Conservation (phyloP, 2,888 invertebrate genomes). For the Globia sparganii region DNA sequence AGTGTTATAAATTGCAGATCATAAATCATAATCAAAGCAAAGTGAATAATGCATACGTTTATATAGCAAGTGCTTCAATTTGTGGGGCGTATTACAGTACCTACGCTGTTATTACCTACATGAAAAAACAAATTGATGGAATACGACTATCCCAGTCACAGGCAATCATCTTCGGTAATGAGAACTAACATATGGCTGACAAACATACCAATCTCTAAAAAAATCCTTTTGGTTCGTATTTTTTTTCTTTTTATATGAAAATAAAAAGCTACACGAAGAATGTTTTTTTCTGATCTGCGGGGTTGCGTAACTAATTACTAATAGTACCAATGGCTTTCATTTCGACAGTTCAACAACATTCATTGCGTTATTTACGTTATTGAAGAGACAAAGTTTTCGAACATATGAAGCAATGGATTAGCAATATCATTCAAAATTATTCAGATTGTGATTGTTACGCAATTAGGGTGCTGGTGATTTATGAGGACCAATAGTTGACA, state of each 20-base stretch:
- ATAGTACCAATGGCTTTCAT: too few relatives aligned
- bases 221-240: not conserved
- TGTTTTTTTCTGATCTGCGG: not conserved
- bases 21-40: conserved; percentile 9
- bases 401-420: too few relatives aligned
- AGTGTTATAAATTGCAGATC: conserved; percentile 15
- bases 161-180: conserved; percentile 8
- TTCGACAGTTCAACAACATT: too few relatives aligned
- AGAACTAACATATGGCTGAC: not conserved
- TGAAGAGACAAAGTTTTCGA: too few relatives aligned
- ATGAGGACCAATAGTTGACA: not conserved
- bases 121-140: not conserved
- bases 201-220: not conserved
- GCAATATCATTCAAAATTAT: too few relatives aligned
- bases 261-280: not conserved
- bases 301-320: too few relatives aligned
- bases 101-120: not conserved
- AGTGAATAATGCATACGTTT: not conserved
- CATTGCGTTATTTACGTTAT: too few relatives aligned
- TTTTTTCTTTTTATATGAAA: too few relatives aligned
- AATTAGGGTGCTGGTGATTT: too few relatives aligned
- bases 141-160: not conserved
- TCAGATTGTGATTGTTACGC: too few relatives aligned
- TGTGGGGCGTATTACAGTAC: not conserved
- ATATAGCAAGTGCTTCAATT: conserved; percentile 22